phyloP scores from a whole-genome alignment of 2,113 vertebrate species.

The Capreolus pygargus region DNA sequence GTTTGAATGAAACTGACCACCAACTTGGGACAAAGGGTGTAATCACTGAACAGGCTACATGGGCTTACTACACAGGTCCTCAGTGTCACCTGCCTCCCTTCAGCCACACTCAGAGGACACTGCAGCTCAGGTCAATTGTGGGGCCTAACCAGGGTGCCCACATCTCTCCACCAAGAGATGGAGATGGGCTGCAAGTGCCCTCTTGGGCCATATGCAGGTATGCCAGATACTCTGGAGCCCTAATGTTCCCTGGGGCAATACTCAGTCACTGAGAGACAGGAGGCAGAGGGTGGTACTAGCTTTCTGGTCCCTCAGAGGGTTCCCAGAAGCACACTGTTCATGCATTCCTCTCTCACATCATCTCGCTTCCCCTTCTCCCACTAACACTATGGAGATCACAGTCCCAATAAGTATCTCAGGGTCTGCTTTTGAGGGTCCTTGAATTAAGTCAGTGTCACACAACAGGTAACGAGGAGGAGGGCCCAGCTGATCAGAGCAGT shows the following conservation, averaged over 20 bases:
- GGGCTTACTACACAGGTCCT: rapidly evolving
- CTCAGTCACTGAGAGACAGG: neutral
- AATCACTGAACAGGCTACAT: no score
- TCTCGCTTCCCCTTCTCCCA: neutral
- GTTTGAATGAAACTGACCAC: neutral
- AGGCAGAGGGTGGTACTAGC: neutral
- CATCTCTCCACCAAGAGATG: neutral
- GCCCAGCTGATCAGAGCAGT: neutral
- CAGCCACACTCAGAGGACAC: neutral
- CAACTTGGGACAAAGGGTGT: neutral
- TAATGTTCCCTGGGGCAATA: neutral
- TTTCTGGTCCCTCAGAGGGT: neutral
- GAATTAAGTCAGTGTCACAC: neutral
- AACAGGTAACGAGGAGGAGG: neutral
- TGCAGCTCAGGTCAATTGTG: neutral
- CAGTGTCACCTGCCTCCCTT: neutral
- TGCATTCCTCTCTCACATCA: neutral
- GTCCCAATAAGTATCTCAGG: neutral
- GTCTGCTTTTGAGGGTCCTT: neutral
- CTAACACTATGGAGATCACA: neutral
- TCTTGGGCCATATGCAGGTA: neutral
- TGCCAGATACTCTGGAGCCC: neutral
- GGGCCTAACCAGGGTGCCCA: rapidly evolving
- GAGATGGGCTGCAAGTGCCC: neutral
- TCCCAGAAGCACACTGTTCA: neutral